Conservation (phyloP, 2,888 invertebrate species). For the Cerastis leucographa region DNA sequence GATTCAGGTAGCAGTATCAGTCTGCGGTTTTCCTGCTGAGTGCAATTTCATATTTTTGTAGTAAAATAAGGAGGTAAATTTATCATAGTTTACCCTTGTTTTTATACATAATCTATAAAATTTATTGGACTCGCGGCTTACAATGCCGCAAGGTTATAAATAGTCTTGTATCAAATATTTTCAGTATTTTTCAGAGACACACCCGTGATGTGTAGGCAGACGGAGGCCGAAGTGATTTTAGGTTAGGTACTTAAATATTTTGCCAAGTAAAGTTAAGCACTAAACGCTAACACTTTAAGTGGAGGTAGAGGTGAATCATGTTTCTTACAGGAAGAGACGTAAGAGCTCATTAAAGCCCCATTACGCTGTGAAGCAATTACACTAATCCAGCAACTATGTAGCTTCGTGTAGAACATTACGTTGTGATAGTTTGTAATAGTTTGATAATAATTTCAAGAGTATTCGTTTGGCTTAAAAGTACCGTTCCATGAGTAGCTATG, state of each 20-base stretch:
- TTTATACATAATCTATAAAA: not conserved
- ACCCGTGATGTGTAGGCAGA: not conserved
- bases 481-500: not conserved
- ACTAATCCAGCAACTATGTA: conserved; percentile 25
- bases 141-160: not conserved
- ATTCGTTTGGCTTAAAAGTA: conserved; percentile 38
- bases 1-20: not conserved
- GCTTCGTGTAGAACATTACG: conserved; percentile 15
- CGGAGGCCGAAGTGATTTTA: not conserved
- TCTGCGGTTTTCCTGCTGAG: conserved; percentile 43
- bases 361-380: conserved; percentile 32
- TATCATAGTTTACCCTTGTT: not conserved
- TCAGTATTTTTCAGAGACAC: not conserved
- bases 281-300: not conserved
- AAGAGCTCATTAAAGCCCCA: conserved; percentile 5
- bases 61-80: conserved; percentile 37
- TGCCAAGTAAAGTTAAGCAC: not conserved
- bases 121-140: not conserved
- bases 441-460: conserved; percentile 22
- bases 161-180: not conserved
- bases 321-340: conserved; percentile 14
- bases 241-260: not conserved
- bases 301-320: not conserved
- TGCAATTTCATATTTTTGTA: conserved; percentile 22
- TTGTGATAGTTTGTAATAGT: conserved; percentile 38